Evolutionary conservation across 1,140 invertebrate genomes (phyloP).

Genomic region (Fopius arisanus): DNA sequence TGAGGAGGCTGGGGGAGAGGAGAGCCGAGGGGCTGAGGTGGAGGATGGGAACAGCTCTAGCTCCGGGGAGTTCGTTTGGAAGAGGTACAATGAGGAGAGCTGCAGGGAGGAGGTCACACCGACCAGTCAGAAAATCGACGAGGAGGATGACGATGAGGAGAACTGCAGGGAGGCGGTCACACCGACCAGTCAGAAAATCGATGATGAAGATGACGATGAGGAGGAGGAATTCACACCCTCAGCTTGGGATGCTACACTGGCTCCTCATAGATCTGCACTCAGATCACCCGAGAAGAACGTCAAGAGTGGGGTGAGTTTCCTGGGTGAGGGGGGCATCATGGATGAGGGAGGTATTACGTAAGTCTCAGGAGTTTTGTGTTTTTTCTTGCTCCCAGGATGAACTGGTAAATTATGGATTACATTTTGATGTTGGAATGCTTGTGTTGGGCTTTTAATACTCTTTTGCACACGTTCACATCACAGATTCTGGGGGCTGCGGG

Average conservation of each 20-base stretch:
- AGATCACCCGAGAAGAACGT: slow-evolving; percentile 64
- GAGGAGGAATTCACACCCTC: slow-evolving; percentile 68
- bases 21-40: slow-evolving; percentile 41
- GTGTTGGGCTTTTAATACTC: too few species aligned
- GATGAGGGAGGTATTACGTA: slow-evolving; percentile 8
- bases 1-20: slow-evolving; percentile 41
- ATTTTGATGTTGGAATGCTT: neutral
- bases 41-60: slow-evolving; percentile 68
- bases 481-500: too few species aligned
- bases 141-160: slow-evolving; percentile 54
- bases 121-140: neutral
- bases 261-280: slow-evolving; percentile 66
- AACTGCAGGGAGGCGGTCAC: slow-evolving; percentile 19
- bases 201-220: slow-evolving; percentile 57
- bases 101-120: slow-evolving; percentile 28
- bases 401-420: slow-evolving; percentile 52
- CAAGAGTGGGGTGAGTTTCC: slow-evolving; percentile 57
- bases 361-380: slow-evolving; percentile 33
- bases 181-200: slow-evolving; percentile 32
- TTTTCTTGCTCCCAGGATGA: slow-evolving; percentile 56
- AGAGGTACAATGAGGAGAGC: slow-evolving; percentile 56
- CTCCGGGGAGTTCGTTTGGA: slow-evolving; percentile 81
- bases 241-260: slow-evolving; percentile 67
- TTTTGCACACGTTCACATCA: too few species aligned
- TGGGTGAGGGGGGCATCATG: neutral